Conservation (phyloP, 2,797 vertebrate species). For the Spheniscus humboldti region DNA sequence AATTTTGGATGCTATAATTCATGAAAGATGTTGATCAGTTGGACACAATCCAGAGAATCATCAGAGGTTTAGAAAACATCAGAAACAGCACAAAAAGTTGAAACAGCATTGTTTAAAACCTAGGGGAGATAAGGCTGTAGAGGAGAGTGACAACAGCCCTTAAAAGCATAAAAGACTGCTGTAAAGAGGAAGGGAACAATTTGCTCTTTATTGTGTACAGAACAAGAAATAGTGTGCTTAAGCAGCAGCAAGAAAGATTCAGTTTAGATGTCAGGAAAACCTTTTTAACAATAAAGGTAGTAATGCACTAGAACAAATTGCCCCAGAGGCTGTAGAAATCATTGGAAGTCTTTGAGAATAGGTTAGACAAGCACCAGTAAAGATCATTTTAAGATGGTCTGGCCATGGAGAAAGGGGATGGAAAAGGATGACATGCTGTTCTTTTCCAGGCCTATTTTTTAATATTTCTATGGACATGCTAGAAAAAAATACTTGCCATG, state of each 20-base stretch:
- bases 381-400: background rate
- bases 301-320: background rate
- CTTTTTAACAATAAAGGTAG: background rate
- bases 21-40: background rate
- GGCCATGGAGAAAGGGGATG: background rate
- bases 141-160: background rate
- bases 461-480: background rate
- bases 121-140: background rate
- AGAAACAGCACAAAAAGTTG: background rate
- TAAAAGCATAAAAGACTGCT: background rate
- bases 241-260: background rate
- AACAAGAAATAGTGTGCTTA: background rate
- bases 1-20: background rate
- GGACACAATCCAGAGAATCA: background rate
- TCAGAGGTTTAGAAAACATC: background rate
- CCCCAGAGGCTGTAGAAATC: background rate
- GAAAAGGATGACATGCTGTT: background rate
- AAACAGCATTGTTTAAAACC: background rate
- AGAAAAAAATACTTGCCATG: background rate
- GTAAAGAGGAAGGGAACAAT: background rate
- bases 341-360: background rate
- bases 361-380: background rate
- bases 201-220: background rate
- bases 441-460: background rate
- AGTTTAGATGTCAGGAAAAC: background rate